Conservation (phyloP, 2,888 invertebrate genomes). For the Spodoptera exigua region DNA sequence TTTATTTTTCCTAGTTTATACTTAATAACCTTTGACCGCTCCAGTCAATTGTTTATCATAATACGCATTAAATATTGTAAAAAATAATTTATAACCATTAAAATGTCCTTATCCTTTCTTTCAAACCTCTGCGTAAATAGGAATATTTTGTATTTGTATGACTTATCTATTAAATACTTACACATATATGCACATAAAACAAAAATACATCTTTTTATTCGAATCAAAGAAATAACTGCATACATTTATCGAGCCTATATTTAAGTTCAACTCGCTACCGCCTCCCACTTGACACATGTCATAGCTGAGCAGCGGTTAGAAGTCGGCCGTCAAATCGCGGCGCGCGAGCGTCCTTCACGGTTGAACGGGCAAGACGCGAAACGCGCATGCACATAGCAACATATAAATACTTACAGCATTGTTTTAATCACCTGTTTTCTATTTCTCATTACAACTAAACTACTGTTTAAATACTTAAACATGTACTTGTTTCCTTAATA, state of each 20-base stretch:
- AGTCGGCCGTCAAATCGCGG: slow-evolving; percentile 83
- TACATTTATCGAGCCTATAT: neutral
- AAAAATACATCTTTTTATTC: too few species aligned
- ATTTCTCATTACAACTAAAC: slow-evolving; percentile 48
- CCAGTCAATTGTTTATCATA: too few species aligned
- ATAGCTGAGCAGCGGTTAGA: slow-evolving; percentile 70
- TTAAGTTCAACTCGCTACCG: slow-evolving; percentile 21
- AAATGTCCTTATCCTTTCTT: too few species aligned
- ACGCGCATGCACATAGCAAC: slow-evolving; percentile 69
- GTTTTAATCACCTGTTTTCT: slow-evolving; percentile 55
- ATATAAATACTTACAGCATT: slow-evolving; percentile 41
- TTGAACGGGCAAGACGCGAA: slow-evolving; percentile 72
- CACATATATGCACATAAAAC: too few species aligned
- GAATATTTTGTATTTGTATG: too few species aligned
- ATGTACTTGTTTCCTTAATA: slow-evolving; percentile 52
- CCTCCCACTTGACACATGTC: slow-evolving; percentile 53
- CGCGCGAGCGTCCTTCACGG: slow-evolving; percentile 82
- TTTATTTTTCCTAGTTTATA: too few species aligned
- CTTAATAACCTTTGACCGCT: too few species aligned
- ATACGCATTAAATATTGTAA: too few species aligned
- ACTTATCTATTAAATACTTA: too few species aligned
- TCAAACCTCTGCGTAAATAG: too few species aligned
- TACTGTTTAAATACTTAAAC: slow-evolving; percentile 38
- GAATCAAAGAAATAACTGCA: neutral
- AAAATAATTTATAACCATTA: too few species aligned